Evolutionary conservation across 2,888 invertebrate species (phyloP).

Genomic region (Dysmachus trigonus): DNA sequence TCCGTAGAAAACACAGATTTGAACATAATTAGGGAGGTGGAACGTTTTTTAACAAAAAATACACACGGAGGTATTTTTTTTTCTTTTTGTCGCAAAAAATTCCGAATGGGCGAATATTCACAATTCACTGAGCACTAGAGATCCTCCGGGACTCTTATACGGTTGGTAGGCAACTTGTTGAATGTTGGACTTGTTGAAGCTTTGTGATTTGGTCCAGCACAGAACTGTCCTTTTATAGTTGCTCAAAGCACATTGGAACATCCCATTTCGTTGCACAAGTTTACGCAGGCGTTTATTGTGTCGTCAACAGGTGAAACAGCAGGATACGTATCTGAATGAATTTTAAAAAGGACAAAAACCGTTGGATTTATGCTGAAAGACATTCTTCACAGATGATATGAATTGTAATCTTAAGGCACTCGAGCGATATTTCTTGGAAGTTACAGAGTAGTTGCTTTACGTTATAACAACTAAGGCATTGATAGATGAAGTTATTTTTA

Average conservation of each 20-base stretch:
- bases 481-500: background rate
- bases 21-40: background rate
- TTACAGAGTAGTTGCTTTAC: background rate
- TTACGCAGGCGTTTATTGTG: conserved; percentile 30
- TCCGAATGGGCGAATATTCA: background rate
- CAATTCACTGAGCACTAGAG: conserved; percentile 13
- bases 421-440: background rate
- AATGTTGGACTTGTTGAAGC: conserved; percentile 24
- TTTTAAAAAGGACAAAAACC: background rate
- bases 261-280: background rate
- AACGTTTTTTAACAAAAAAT: background rate
- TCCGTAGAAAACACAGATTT: conserved; percentile 19
- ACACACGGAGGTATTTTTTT: background rate
- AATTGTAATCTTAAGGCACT: background rate
- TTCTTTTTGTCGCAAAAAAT: background rate
- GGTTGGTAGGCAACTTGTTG: conserved; percentile 31
- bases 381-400: background rate
- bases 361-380: background rate
- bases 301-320: conserved; percentile 16
- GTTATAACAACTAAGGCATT: background rate
- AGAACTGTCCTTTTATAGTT: conserved; percentile 20
- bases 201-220: conserved; percentile 27
- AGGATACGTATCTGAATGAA: background rate
- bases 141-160: background rate
- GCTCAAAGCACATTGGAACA: background rate